Conservation (phyloP, 2,888 invertebrate species). For the Hirtodrosophila alboralis region DNA sequence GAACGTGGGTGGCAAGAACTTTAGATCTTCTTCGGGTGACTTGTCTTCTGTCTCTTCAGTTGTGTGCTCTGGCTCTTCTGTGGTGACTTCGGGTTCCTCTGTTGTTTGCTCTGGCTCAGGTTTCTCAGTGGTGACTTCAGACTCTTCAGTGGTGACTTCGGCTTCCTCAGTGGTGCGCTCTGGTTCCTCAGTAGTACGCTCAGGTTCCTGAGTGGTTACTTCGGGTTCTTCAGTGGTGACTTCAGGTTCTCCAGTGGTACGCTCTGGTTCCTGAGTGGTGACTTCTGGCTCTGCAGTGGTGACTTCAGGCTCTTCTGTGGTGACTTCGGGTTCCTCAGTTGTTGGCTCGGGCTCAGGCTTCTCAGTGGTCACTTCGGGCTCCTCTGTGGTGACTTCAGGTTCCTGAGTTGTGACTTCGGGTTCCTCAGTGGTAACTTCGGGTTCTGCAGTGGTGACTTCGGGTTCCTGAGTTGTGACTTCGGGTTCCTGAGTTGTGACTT, state of each 20-base stretch:
- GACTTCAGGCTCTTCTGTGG: too few species aligned
- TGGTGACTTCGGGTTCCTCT: neutral
- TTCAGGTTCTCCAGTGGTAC: too few species aligned
- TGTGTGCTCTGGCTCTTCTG: neutral
- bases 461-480: too few species aligned
- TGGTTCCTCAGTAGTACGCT: neutral
- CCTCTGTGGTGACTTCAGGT: too few species aligned
- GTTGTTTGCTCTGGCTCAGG: slow-evolving; percentile 1
- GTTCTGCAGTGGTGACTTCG: too few species aligned
- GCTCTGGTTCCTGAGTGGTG: too few species aligned
- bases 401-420: neutral
- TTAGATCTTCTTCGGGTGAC: slow-evolving; percentile 11
- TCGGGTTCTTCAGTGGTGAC: too few species aligned
- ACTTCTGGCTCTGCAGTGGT: too few species aligned
- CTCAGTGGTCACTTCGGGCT: too few species aligned
- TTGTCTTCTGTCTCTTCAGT: slow-evolving; percentile 4
- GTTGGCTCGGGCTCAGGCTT: too few species aligned
- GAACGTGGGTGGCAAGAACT: neutral
- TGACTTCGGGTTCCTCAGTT: too few species aligned
- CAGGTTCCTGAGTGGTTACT: too few species aligned
- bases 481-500: neutral
- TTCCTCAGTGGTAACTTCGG: neutral
- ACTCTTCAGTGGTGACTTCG: neutral
- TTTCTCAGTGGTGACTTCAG: neutral
- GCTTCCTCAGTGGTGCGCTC: neutral